Evolutionary conservation across 1,140 invertebrate genomes (phyloP), one percentile per base, ranked within the genome.

Genomic region (Drosophila ogumai): DNA sequence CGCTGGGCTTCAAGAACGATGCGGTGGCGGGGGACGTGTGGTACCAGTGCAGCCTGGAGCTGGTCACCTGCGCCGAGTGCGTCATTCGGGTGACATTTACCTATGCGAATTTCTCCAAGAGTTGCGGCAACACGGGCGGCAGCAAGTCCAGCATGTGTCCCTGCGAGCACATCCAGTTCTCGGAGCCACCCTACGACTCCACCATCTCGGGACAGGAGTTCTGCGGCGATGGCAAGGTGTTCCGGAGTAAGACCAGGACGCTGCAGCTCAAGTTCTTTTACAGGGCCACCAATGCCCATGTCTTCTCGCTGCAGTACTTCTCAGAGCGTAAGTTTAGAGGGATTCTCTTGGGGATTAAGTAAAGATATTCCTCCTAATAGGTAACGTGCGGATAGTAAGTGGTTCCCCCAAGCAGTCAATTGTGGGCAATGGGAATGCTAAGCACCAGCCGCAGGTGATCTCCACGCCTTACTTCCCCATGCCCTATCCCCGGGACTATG

Each of bases 1-100:
- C 81, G n/a, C 22, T 88, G 65, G 59, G 68, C 13, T 55, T 76
- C 9, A 82, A 88, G 52, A 81, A 63, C 49, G 88, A 81, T 40
- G 67, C 74, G 13, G 38, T 50, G 8, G 54, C 72, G 0, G 69
- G 55, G 1, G 91, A 92, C 58, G 79, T 90, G n/a, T 92, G 91
- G 91, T 93, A 94, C 56, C 94, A 95, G 65, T 96, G 96, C 82
- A 95, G 93, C 64, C 91, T 96, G 49, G 95, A 96, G 81, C 91
- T 96, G 46, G 94, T 96, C 7, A 96, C 95, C 8, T 96, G 96
- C 82, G 95, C 96, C 0, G 95, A 95, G 4, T 96, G 96, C 79
- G 94, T 96, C 32, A 94, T 96, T 19, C 93, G 94, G 6, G 92
- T 96, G 12, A 94, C 93, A 41, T 95, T 96, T 65, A 94, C 93